Percentiles rank a stretch among this genome's conserved stretches.
These are phyloP conservation scores for Lepidurus apus DNA, from an alignment of 1,140 invertebrate genomes.

Conservation along the genomic window DNA sequence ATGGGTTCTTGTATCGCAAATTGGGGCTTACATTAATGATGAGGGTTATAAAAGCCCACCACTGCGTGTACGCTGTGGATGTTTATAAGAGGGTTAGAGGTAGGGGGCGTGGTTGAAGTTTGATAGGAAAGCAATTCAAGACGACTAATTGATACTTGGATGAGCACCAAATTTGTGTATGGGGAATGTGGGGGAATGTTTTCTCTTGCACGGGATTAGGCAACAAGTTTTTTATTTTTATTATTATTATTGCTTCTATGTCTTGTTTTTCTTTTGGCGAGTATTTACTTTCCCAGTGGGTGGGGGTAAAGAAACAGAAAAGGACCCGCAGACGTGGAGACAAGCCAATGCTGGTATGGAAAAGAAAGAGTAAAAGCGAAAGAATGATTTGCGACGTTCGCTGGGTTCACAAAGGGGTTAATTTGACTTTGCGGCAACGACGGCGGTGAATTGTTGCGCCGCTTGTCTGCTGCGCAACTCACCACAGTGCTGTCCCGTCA, in stretches of 20 bases:
- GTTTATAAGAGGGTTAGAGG: not conserved
- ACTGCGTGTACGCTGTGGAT: not conserved
- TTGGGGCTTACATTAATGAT: constrained; percentile 6
- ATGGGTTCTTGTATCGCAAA: not conserved
- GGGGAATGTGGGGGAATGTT: too few relatives aligned
- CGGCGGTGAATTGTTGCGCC: not conserved
- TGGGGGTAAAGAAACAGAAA: not conserved
- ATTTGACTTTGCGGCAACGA: not conserved
- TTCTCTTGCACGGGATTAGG: too few relatives aligned
- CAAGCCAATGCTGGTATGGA: not conserved
- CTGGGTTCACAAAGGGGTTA: not conserved
- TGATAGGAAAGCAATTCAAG: constrained; percentile 10
- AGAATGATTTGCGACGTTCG: constrained; percentile 19
- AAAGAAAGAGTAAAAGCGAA: not conserved
- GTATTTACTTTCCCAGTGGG: constrained; percentile 3
- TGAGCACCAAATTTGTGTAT: not conserved
- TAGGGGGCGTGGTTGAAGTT: not conserved
- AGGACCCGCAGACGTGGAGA: not conserved
- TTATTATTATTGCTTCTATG: too few relatives aligned
- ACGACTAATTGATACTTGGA: not conserved
- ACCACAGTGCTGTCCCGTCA: not conserved
- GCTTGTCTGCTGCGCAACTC: not conserved
- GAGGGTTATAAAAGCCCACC: not conserved
- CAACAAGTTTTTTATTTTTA: too few relatives aligned
- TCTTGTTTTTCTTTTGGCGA: not conserved